A percentile compares a stretch with the other conserved stretches of the same genome.
Evolutionary conservation across 1,140 invertebrate genomes (phyloP).

Genomic region (Ruditapes philippinarum): DNA sequence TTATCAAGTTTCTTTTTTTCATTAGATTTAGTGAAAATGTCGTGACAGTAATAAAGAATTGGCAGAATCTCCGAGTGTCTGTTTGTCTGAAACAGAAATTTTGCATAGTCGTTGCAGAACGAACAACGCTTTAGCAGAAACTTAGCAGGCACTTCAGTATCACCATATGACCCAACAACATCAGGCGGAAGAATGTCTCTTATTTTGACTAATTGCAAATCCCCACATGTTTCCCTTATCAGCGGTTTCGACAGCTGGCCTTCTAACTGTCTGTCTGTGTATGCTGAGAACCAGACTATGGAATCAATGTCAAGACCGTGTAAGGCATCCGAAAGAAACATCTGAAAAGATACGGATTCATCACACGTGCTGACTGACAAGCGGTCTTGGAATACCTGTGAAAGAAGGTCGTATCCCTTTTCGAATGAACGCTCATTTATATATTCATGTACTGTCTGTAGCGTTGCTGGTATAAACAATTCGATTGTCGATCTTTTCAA

Average conservation of each 20-base stretch:
- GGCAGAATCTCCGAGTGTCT: conserved; percentile 13
- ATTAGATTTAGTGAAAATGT: not conserved
- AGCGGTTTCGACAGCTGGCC: conserved; percentile 44
- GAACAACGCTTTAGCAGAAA: not conserved
- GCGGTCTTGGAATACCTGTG: conserved; percentile 31
- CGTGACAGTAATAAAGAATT: conserved; percentile 29
- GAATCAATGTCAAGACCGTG: conserved; percentile 2
- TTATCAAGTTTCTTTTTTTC: not conserved
- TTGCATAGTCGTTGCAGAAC: conserved; percentile 29
- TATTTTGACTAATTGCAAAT: not conserved
- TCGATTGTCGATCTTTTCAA: conserved; percentile 1
- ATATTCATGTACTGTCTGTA: conserved; percentile 7
- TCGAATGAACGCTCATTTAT: not conserved
- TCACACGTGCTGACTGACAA: conserved; percentile 50
- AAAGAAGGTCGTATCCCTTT: conserved; percentile 20
- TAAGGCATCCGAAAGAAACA: conserved; percentile 18
- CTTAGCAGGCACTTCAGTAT: conserved; percentile 13
- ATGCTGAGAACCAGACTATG: conserved; percentile 40
- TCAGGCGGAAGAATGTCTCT: conserved; percentile 3
- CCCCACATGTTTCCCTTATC: not conserved
- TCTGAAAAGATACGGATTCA: conserved; percentile 31
- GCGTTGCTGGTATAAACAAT: conserved; percentile 34
- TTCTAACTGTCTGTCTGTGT: conserved; percentile 36
- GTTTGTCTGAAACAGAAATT: conserved; percentile 2
- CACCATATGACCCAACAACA: not conserved